These are phyloP conservation scores for Tetanocera ferruginea DNA, from an alignment of 2,888 invertebrate genomes.

Conservation along the genomic window DNA sequence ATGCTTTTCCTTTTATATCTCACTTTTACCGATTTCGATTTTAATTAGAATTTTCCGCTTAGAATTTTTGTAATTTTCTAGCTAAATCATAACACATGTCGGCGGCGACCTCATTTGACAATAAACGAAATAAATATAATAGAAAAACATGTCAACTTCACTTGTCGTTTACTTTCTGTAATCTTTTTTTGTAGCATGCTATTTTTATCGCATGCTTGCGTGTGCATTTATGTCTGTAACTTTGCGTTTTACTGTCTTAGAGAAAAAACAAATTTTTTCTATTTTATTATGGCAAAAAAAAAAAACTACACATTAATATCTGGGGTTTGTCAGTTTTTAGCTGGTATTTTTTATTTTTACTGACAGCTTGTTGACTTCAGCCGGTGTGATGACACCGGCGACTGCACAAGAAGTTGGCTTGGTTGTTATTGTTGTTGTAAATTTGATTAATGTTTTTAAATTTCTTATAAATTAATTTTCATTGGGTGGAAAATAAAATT, in stretches of 20 bases:
- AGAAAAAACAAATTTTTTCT: not conserved
- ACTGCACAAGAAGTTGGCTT: not conserved
- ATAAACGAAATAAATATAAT: not conserved
- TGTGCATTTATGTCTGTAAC: not conserved
- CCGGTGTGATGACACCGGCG: not conserved
- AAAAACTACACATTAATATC: too few species aligned
- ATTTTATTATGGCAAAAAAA: not conserved
- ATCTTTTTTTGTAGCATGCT: too few species aligned
- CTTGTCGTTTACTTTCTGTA: not conserved
- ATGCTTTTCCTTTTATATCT: not conserved
- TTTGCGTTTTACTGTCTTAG: not conserved
- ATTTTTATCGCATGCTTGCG: not conserved
- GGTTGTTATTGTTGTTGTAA: not conserved
- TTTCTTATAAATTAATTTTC: not conserved
- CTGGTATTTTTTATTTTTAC: not conserved
- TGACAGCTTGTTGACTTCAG: not conserved
- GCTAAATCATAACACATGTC: not conserved
- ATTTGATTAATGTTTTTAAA: not conserved
- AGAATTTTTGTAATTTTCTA: not conserved
- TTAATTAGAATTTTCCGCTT: constrained; percentile 8
- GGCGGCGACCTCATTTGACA: constrained; percentile 7
- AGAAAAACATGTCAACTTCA: not conserved
- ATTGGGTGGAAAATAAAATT: not conserved
- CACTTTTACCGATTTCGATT: not conserved
- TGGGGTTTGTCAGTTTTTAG: not conserved